A percentile compares a stretch with the other conserved stretches of the same genome.
These are phyloP conservation scores for Nycticryphes semicollaris DNA, from an alignment of 2,113 vertebrate species.

Conservation along the genomic window DNA sequence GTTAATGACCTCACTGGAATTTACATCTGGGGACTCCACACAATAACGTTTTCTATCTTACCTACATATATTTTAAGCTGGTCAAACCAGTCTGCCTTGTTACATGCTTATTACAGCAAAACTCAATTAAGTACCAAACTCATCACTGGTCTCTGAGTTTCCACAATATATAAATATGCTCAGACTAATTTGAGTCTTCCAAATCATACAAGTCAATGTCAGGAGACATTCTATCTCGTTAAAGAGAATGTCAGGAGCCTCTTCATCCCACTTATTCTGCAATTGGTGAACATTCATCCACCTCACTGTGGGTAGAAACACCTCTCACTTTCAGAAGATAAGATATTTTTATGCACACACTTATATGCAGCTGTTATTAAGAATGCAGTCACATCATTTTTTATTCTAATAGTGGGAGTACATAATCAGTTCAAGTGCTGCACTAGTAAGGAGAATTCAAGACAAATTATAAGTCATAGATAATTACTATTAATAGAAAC, in stretches of 20 bases:
- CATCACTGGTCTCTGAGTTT: background rate
- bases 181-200: background rate
- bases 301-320: constrained; percentile 55
- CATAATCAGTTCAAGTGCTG: constrained; percentile 69
- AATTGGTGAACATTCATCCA: constrained; percentile 26
- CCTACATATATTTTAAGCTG: background rate
- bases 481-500: constrained; percentile 76
- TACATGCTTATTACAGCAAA: background rate
- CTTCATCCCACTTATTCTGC: constrained; percentile 47
- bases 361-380: constrained; percentile 71
- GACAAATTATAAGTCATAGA: constrained; percentile 70
- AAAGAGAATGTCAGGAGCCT: constrained; percentile 44
- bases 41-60: background rate
- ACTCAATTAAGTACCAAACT: background rate
- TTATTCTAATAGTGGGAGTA: constrained; percentile 67
- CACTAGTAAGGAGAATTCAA: constrained; percentile 65
- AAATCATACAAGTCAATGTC: constrained; percentile 19
- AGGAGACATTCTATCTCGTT: background rate
- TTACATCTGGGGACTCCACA: background rate
- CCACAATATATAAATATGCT: background rate
- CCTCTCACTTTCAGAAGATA: constrained; percentile 64
- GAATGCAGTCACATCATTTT: constrained; percentile 70
- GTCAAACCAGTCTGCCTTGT: background rate
- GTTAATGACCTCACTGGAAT: background rate
- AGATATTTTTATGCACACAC: constrained; percentile 54